phyloP scores from a whole-genome alignment of 2,888 invertebrate species.

The Chouioia cunea region DNA sequence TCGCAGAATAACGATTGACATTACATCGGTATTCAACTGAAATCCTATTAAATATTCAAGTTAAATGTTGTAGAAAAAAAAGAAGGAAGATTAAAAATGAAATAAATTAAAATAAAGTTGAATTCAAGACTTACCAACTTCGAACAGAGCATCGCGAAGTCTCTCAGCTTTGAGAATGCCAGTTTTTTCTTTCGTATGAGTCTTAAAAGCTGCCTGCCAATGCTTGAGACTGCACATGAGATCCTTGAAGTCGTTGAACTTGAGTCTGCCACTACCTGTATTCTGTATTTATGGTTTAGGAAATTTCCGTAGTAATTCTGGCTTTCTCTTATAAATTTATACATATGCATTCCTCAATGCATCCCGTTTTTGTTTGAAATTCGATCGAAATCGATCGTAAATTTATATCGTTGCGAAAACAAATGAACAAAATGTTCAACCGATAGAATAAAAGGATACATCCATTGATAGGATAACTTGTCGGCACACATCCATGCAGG shows the following conservation, averaged over 20 bases:
- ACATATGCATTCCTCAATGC: too few species aligned
- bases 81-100: not conserved
- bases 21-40: slow-evolving; percentile 85
- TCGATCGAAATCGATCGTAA: too few species aligned
- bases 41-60: slow-evolving; percentile 81
- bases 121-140: slow-evolving; percentile 78
- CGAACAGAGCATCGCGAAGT: slow-evolving; percentile 84
- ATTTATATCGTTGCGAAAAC: too few species aligned
- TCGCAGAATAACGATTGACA: slow-evolving; percentile 84
- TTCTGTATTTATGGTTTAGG: slow-evolving; percentile 70
- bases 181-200: slow-evolving; percentile 90
- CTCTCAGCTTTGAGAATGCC: slow-evolving; percentile 90
- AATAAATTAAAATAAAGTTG: not conserved
- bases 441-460: slow-evolving; percentile 74
- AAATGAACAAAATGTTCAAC: not conserved
- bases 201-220: slow-evolving; percentile 92
- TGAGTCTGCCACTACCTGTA: slow-evolving; percentile 83
- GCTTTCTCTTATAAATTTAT: too few species aligned
- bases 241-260: slow-evolving; percentile 89
- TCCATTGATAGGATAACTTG: slow-evolving; percentile 91
- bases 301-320: slow-evolving; percentile 11
- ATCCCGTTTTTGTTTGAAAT: too few species aligned
- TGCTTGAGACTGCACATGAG: slow-evolving; percentile 91
- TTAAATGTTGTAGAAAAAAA: slow-evolving; percentile 14
- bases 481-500: slow-evolving; percentile 90